phyloP scores from a whole-genome alignment of 2,888 invertebrate genomes.

The Danaus chrysippus region DNA sequence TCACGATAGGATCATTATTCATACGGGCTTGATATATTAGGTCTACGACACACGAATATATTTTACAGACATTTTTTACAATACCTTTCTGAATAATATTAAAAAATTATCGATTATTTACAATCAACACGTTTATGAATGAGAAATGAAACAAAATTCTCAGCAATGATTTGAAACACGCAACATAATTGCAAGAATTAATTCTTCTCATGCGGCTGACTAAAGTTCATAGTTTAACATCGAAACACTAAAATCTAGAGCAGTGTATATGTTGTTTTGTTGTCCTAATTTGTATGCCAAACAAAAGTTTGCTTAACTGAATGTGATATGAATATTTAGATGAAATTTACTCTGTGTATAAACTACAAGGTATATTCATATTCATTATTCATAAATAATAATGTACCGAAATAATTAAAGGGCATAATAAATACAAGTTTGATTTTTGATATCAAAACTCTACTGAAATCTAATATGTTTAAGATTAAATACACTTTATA shows the following conservation, averaged over 20 bases:
- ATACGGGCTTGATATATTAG: slow-evolving; percentile 1
- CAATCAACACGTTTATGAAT: background rate
- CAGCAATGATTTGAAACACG: background rate
- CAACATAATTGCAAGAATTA: background rate
- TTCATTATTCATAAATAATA: slow-evolving; percentile 6
- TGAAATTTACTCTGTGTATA: slow-evolving; percentile 6
- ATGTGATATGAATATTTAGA: slow-evolving; percentile 12
- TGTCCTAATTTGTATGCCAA: slow-evolving; percentile 4
- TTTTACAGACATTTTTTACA: background rate
- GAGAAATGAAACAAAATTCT: background rate
- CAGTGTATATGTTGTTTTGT: slow-evolving; percentile 3
- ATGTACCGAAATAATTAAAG: too few relatives aligned
- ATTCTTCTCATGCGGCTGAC: background rate
- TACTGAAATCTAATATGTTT: too few relatives aligned
- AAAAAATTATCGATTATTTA: too few relatives aligned
- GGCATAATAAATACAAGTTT: too few relatives aligned
- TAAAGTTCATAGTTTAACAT: background rate
- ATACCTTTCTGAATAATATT: background rate
- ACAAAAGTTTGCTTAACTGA: slow-evolving; percentile 13
- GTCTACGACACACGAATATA: slow-evolving; percentile 1
- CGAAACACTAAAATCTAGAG: slow-evolving; percentile 6
- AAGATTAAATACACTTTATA: too few relatives aligned
- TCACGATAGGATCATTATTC: slow-evolving; percentile 7
- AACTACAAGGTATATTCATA: slow-evolving; percentile 10
- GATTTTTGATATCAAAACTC: too few relatives aligned